Conservation (phyloP, 2,888 invertebrate genomes). For the Lobophora halterata region DNA sequence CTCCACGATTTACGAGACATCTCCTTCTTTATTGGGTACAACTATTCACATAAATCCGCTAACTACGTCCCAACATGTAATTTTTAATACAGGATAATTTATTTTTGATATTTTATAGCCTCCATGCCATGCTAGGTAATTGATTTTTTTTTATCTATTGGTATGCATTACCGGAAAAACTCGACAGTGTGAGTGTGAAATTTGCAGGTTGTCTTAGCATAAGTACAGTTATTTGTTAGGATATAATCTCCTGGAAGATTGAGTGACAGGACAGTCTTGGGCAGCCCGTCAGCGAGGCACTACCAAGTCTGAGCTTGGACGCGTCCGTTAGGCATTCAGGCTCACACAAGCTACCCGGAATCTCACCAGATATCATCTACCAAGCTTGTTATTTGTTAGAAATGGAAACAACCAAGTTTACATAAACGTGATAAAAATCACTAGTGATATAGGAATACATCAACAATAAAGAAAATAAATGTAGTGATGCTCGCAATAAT, state of each 20-base stretch:
- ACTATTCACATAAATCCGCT: conserved; percentile 72
- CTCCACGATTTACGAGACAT: conserved; percentile 71
- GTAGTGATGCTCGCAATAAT: too few relatives aligned
- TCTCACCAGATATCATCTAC: conserved; percentile 70
- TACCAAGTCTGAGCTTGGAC: conserved; percentile 49
- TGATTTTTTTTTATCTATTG: conserved; percentile 10
- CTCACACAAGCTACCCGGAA: conserved; percentile 61
- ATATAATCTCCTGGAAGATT: conserved; percentile 58
- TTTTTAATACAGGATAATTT: conserved; percentile 52
- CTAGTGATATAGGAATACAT: conserved; percentile 3
- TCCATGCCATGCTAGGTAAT: conserved; percentile 1
- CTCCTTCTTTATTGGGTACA: conserved; percentile 74
- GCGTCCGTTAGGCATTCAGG: conserved; percentile 72
- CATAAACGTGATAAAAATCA: conserved; percentile 7
- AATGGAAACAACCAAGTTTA: conserved; percentile 36
- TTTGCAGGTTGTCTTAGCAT: conserved; percentile 52
- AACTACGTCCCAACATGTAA: conserved; percentile 50
- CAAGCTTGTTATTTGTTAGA: conserved; percentile 51
- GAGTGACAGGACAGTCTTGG: conserved; percentile 62
- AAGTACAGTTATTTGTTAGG: conserved; percentile 57
- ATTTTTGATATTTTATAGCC: conserved; percentile 41
- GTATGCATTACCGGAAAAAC: conserved; percentile 11
- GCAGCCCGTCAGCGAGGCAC: conserved; percentile 47
- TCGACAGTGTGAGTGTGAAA: conserved; percentile 33
- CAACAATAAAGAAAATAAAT: too few relatives aligned